Evolutionary conservation across 2,797 vertebrate genomes (phyloP), one percentile per base, ranked within the genome.

Genomic region (Pipistrellus nathusii): DNA sequence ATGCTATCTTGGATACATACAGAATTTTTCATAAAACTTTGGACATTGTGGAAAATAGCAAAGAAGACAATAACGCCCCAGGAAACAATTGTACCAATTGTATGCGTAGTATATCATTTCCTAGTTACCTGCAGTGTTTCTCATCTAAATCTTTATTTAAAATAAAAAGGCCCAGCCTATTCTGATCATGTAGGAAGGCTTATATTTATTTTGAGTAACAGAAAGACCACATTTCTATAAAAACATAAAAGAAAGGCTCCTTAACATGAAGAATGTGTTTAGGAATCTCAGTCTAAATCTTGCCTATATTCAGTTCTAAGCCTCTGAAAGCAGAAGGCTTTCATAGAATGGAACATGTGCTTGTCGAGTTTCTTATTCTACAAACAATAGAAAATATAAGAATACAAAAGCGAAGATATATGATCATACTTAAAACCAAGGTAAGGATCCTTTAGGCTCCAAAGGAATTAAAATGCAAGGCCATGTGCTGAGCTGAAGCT

Each of bases 71-170:
- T 90, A 82, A 80, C 48, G 32, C 55, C 18, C 75, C 90, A 93
- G 93, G 94, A 94, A 77, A 94, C 38, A 92, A 87, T 87, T 68
- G 15, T 53, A 62, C 94, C 38, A 92, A 87, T 89, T 55, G 12
- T 59, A 62, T 76, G 46, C 3, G 35, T 73, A 27, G 48, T 48
- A 38, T 76, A 85, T 92, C 90, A 62, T 85, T 86, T 86, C 69
- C 14, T 90, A 85, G 57, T 30, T 83, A 81, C 94, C 89, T 83
- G 76, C 69, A 32, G 76, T 80, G 80, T 90, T 93, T 94, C 88
- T 95, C 53, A 85, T 95, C 78, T 93, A 93, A 92, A 94, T 90
- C 78, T 95, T 94, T 87, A 88, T 81, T 93, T 93, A 90, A 96
- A 95, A 93, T 89, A 95, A 89, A 97, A 93, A 95, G 35, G 32